Conservation (phyloP, 1,140 invertebrate genomes). For the Portunus trituberculatus region DNA sequence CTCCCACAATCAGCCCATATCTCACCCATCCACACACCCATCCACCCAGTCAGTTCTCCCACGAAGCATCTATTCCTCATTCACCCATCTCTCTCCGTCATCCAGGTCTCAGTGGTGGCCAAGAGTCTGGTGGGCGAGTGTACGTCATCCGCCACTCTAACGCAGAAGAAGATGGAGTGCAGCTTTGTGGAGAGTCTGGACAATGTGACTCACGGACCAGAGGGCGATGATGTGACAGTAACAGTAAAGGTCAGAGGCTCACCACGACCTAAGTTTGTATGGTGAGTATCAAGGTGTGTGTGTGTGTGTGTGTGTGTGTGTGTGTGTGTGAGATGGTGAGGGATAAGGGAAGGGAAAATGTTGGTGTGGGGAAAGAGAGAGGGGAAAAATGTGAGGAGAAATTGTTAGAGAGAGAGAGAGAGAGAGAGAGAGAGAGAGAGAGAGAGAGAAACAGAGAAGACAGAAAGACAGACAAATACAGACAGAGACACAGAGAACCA, state of each 20-base stretch:
- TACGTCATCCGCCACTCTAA: conserved; percentile 46
- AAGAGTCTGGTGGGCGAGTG: conserved; percentile 71
- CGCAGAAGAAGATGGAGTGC: conserved; percentile 73
- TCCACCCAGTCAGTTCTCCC: background rate
- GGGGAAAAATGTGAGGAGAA: background rate
- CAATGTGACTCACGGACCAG: conserved; percentile 71
- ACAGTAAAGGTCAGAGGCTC: conserved; percentile 69
- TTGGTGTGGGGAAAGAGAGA: background rate
- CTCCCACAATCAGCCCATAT: background rate
- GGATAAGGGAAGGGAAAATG: background rate
- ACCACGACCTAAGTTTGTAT: conserved; percentile 65
- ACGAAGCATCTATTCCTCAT: too few species aligned
- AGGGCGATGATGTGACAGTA: conserved; percentile 74
- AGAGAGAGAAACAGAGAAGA: conserved; percentile 18
- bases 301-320: background rate
- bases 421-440: conserved; percentile 41
- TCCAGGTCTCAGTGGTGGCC: conserved; percentile 65
- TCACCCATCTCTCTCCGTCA: background rate
- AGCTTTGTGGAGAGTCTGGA: conserved; percentile 70
- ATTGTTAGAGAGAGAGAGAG: conserved; percentile 13
- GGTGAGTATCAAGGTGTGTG: conserved; percentile 46
- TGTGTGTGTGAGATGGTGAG: background rate
- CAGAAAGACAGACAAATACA: background rate
- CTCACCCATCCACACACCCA: background rate
- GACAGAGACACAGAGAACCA: too few species aligned